Conservation (phyloP, 2,888 invertebrate genomes). For the Lasioglossum lativentre region DNA sequence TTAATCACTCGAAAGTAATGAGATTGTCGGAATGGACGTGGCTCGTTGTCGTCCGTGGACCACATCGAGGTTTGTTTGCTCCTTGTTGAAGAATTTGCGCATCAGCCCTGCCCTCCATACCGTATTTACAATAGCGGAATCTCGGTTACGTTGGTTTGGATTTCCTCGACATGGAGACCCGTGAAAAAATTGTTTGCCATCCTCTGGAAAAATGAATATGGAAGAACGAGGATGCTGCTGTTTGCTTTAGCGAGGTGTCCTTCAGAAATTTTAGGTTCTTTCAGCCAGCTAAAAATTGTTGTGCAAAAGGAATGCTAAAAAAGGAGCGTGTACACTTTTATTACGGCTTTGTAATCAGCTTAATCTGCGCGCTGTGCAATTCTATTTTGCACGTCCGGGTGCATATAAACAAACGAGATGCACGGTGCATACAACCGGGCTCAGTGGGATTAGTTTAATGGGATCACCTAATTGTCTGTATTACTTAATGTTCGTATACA, state of each 20-base stretch:
- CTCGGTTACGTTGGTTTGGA: background rate
- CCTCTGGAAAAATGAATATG: background rate
- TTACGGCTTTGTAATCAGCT: background rate
- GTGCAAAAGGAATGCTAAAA: background rate
- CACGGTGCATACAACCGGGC: no score
- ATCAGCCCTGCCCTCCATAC: background rate
- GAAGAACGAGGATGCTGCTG: background rate
- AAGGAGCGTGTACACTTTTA: background rate
- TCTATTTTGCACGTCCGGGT: background rate
- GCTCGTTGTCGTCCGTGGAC: constrained; percentile 18
- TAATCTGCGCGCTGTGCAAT: background rate
- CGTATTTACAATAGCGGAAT: background rate
- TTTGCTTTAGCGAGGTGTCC: background rate
- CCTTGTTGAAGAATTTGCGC: background rate
- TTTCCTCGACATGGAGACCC: background rate
- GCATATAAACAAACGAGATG: background rate
- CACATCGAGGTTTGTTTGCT: constrained; percentile 11
- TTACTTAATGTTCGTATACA: background rate
- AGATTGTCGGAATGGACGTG: constrained; percentile 41
- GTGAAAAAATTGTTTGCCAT: background rate
- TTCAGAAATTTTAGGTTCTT: background rate
- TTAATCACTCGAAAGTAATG: constrained; percentile 53
- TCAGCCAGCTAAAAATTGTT: background rate
- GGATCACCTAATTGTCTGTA: background rate
- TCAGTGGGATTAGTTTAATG: background rate